phyloP scores from a whole-genome alignment of 2,113 vertebrate genomes.

The Phalacrocorax pelagicus region DNA sequence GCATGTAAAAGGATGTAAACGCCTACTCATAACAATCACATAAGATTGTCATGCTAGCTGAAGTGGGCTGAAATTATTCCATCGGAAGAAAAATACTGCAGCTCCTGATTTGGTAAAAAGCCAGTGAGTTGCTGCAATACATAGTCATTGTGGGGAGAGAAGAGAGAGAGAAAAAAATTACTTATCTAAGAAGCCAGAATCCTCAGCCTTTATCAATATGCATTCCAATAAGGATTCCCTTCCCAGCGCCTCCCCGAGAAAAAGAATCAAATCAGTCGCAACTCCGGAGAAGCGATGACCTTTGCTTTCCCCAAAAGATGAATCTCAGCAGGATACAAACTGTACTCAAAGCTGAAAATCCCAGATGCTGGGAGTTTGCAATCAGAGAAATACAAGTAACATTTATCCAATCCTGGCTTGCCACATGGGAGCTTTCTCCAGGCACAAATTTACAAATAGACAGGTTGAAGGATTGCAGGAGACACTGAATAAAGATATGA shows the following conservation, averaged over 20 bases:
- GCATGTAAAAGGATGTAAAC: conserved; percentile 79
- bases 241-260: conserved; percentile 22
- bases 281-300: conserved; percentile 16
- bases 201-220: conserved; percentile 67
- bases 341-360: conserved; percentile 63
- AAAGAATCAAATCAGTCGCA: conserved; percentile 27
- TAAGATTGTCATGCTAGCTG: conserved; percentile 77
- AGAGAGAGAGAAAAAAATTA: conserved; percentile 38
- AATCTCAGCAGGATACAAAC: conserved; percentile 58
- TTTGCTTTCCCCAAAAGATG: conserved; percentile 34
- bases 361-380: conserved; percentile 59
- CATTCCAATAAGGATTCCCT: conserved; percentile 63
- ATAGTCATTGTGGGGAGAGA: conserved; percentile 73
- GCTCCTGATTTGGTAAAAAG: conserved; percentile 79
- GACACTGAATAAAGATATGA: conserved; percentile 32
- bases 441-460: conserved; percentile 52
- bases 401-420: conserved; percentile 61
- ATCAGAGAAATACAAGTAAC: conserved; percentile 55
- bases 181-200: conserved; percentile 65
- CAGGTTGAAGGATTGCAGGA: conserved; percentile 59
- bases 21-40: conserved; percentile 80
- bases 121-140: conserved; percentile 81
- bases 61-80: conserved; percentile 79
- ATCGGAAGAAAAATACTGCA: conserved; percentile 78
- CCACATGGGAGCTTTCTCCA: conserved; percentile 40